Base-by-base conservation (phyloP, 1,140 invertebrate genomes). In the Aphaenogaster ashmeadi region DNA sequence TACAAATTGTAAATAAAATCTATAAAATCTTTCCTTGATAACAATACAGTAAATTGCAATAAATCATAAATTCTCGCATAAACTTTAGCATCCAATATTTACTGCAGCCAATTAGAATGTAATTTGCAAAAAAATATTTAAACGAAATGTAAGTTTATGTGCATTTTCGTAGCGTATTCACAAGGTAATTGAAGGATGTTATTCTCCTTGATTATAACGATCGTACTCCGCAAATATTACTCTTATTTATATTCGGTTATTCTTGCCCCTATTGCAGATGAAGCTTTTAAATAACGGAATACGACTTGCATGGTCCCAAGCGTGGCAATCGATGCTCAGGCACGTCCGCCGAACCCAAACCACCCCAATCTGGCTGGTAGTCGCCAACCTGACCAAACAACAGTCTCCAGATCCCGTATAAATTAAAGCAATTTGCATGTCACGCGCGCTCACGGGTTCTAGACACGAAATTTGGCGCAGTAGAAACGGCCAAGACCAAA, bases 351-450 rank as follows among this genome's bases (percentile, higher is more conserved):
- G 69, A 36, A 60, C 77, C 86, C 72, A 47, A 79, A 89, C 69
- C 89, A 71, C 86, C 86, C 62, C 71, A 89, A 91, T 93, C 89
- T 90, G 86, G 77, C 74, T 67, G 67, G 47, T 83, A 88, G 88
- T 88, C 89, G 91, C 84, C 87, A 93, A 91, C 88, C 90, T 91
- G 54, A 90, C 91, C 92, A 92, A 94, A 93, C 93, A 93, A 92
- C 91, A 87, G 90, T 91, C 85, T 89, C 67, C 87, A 91, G 67
- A 87, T 88, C 88, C 88, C 81, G 90, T 92, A 94, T 93, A 94
- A 94, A 94, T 94, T 94, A 92, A 92, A 93, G 91, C 91, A 93
- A 94, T 94, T 94, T 94, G 89, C 93, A 93, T 93, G 92, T 89
- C 88, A 89, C 80, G 87, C 87, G 50, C 67, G 71, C 81, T 74